Base-by-base conservation (phyloP, 2,888 invertebrate species). In the Caenorhabditis virilis region DNA sequence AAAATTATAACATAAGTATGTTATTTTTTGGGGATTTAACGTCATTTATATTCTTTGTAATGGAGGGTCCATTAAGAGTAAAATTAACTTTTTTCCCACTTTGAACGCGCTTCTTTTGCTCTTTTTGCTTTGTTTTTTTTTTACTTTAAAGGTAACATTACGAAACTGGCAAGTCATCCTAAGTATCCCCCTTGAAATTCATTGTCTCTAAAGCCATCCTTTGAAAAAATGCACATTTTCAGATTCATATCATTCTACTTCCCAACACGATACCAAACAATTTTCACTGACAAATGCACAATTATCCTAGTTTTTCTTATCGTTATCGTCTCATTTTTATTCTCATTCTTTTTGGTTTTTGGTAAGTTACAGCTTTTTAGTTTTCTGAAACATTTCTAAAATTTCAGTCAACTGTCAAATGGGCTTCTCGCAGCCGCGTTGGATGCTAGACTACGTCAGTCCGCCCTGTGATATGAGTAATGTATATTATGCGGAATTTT, bases 161-260 rank as follows among this genome's bases (percentile, higher is more conserved):
- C n/a, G n/a, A n/a, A n/a, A n/a, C n/a, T n/a, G n/a, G n/a, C n/a
- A n/a, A n/a, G n/a, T n/a, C n/a, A n/a, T n/a, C n/a, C n/a, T n/a
- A n/a, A n/a, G n/a, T n/a, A n/a, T n/a, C n/a, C n/a, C n/a, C n/a
- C n/a, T n/a, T n/a, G n/a, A n/a, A n/a, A n/a, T n/a, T n/a, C n/a
- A n/a, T n/a, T n/a, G n/a, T n/a, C n/a, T n/a, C n/a, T n/a, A n/a
- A n/a, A n/a, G n/a, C n/a, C n/a, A n/a, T n/a, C n/a, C n/a, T n/a
- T n/a, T n/a, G n/a, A n/a, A n/a, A n/a, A n/a, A n/a, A n/a, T n/a
- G n/a, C n/a, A n/a, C n/a, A n/a, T n/a, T n/a, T n/a, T n/a, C n/a
- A n/a, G 73, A 23, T 74, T 74, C 51, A 68, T 74, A 16, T 74
- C 71, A 2, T 53, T 74, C n/a, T 74, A 74, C 50, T 74, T 74